Evolutionary conservation across 2,797 vertebrate species (phyloP), one percentile per base, ranked within the genome.

Genomic region (Myotis findleyi): DNA sequence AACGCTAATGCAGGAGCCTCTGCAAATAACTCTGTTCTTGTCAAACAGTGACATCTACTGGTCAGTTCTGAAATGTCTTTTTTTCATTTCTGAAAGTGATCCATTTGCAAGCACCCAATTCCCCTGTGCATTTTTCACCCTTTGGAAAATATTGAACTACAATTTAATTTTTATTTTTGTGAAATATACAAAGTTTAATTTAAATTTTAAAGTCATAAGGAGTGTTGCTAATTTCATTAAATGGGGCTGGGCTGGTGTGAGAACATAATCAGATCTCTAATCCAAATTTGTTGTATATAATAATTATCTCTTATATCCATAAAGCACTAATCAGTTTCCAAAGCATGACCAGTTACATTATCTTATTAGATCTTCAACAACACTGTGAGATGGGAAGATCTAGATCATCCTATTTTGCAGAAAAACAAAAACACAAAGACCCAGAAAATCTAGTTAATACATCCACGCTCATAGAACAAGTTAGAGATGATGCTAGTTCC

Each of bases 1-100:
- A 93, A 96, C 85, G 96, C 94, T 68, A 97, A 91, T 44, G 86
- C 93, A 23, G 97, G 86, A 96, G 75, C 25, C 16, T 20, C 83
- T 51, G 90, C 1, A 18, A 69, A 41, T 0, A 94, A 87, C 72
- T 79, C 83, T 97, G 97, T 0, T 51, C 97, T 95, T 98, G 98
- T 98, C 98, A 95, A 98, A 98, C 97, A 98, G 98, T 98, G 98
- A 98, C 98, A 98, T 97, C 98, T 98, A 98, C 97, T 98, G 98
- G 97, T 97, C 0, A 8, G 30, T 97, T 94, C 84, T 59, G 94
- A 82, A 90, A 92, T 30, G 17, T 27, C 23, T 18, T 44, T 82
- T 82, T 80, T n/a, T 64, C n/a, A 30, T 91, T 93, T 94, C 81
- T n/a, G 49, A 92, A 89, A 90, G 41, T 2, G 36, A 38, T 57